Conservation (phyloP, 2,888 invertebrate species). For the Leptogaster cylindrica region DNA sequence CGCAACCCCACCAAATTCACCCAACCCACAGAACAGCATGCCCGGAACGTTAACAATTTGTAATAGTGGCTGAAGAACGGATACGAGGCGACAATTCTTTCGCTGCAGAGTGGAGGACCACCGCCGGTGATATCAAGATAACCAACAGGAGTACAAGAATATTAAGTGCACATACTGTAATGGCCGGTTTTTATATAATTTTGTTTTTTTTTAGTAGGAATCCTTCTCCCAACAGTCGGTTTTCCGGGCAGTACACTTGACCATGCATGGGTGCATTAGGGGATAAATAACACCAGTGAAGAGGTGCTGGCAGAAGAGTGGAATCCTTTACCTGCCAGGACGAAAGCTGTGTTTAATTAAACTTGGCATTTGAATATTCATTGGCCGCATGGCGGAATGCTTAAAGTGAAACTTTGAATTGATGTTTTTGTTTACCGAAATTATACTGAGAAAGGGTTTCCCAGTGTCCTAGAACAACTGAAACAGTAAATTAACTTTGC, state of each 20-base stretch:
- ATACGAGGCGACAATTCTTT: conserved; percentile 41
- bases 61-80: conserved; percentile 39
- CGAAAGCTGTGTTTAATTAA: conserved; percentile 24
- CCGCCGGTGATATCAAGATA: conserved; percentile 30
- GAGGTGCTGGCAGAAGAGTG: conserved; percentile 8
- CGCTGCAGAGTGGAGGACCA: conserved; percentile 19
- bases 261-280: conserved; percentile 34
- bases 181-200: conserved; percentile 21
- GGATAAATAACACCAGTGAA: conserved; percentile 36
- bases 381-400: neutral
- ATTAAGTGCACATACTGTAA: conserved; percentile 32
- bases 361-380: conserved; percentile 33
- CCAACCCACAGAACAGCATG: conserved; percentile 8
- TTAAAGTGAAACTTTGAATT: too few species aligned
- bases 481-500: too few species aligned
- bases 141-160: conserved; percentile 34
- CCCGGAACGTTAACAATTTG: conserved; percentile 36
- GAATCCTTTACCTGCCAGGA: conserved; percentile 18
- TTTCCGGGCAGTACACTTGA: conserved; percentile 16
- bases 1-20: too few species aligned
- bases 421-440: too few species aligned
- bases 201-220: too few species aligned
- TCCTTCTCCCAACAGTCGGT: too few species aligned
- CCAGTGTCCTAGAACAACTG: too few species aligned
- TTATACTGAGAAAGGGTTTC: too few species aligned